Conservation (phyloP, 1,140 invertebrate genomes). For the Laupala kohalensis region DNA sequence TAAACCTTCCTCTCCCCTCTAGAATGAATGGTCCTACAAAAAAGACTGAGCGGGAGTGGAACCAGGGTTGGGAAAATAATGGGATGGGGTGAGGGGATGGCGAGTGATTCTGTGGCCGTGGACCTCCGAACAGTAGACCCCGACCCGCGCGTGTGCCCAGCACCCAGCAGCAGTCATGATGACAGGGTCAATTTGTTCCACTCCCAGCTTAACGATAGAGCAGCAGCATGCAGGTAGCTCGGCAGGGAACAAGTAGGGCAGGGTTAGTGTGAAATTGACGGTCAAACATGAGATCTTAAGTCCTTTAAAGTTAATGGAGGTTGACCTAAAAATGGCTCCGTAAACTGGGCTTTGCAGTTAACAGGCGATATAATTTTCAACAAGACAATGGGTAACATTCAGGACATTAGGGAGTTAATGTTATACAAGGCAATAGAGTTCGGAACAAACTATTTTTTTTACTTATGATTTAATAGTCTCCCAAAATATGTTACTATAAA, state of each 20-base stretch:
- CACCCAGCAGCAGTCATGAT: not conserved
- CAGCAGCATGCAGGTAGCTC: not conserved
- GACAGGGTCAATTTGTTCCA: not conserved
- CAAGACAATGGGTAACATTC: too few relatives aligned
- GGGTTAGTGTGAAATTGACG: not conserved
- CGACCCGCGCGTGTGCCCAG: not conserved
- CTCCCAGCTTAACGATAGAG: not conserved
- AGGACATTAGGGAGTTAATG: too few relatives aligned
- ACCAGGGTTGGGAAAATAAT: not conserved
- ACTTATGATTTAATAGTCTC: too few relatives aligned
- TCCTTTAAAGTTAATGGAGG: not conserved
- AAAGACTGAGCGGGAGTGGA: not conserved
- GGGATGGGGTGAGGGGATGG: not conserved
- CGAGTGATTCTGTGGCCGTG: too few relatives aligned
- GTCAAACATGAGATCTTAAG: not conserved
- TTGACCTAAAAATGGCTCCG: not conserved
- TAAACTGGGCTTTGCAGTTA: too few relatives aligned
- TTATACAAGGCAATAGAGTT: too few relatives aligned
- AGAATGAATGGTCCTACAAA: not conserved
- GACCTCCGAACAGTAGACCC: too few relatives aligned
- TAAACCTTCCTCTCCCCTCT: not conserved
- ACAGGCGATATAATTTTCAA: too few relatives aligned
- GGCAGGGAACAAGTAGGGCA: not conserved
- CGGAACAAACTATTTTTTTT: too few relatives aligned
- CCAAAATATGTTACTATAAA: too few relatives aligned